A percentile compares a stretch with the other conserved stretches of the same genome.
Conservation (phyloP, 2,888 invertebrate genomes). For the Eupithecia vulgata region DNA sequence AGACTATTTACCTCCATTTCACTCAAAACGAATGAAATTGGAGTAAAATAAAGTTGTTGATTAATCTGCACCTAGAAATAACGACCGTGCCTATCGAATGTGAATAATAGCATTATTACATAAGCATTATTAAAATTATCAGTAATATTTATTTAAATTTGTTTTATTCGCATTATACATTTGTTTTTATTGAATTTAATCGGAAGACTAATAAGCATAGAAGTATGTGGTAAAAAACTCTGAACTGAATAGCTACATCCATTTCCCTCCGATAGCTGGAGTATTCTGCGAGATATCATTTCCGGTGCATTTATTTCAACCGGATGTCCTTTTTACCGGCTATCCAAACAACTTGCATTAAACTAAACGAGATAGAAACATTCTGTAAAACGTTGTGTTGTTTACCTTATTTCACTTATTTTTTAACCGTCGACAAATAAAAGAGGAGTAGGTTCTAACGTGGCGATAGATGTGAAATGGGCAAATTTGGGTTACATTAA, state of each 20-base stretch:
- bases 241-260: background rate
- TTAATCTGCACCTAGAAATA: background rate
- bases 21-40: background rate
- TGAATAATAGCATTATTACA: no score
- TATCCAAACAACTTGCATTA: background rate
- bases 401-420: no score
- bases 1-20: background rate
- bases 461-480: no score
- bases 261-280: background rate
- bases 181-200: no score
- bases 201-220: no score
- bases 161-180: no score
- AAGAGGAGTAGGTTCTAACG: no score
- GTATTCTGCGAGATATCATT: background rate
- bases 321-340: background rate
- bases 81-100: background rate
- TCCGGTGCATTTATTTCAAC: background rate
- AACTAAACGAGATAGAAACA: no score
- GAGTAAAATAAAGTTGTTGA: background rate
- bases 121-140: conserved; percentile 53
- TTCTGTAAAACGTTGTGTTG: no score
- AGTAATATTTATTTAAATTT: background rate
- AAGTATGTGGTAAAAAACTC: background rate
- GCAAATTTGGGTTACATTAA: no score
- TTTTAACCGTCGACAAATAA: no score